A percentile compares a stretch with the other conserved stretches of the same genome.
Evolutionary conservation across 2,888 invertebrate species (phyloP).

Genomic region (Scaptomyza parva): DNA sequence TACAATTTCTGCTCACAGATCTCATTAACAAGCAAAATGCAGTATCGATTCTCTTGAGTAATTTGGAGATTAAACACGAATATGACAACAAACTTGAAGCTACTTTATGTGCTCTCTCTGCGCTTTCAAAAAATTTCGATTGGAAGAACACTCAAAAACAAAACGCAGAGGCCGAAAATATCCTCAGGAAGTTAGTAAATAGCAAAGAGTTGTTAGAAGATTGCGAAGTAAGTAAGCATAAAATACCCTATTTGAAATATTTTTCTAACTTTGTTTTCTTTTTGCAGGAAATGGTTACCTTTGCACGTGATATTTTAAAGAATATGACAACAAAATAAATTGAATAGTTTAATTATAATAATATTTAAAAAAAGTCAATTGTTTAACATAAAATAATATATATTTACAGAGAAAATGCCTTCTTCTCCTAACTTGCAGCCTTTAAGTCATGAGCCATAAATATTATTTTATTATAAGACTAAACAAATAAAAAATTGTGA

Average conservation of each 20-base stretch:
- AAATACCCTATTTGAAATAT: neutral
- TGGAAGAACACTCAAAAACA: slow-evolving; percentile 33
- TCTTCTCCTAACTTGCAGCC: neutral
- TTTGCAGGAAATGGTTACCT: slow-evolving; percentile 56
- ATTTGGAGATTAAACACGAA: slow-evolving; percentile 50
- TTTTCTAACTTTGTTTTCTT: neutral
- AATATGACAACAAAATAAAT: slow-evolving; percentile 33
- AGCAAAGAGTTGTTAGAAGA: slow-evolving; percentile 47
- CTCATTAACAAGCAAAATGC: slow-evolving; percentile 57
- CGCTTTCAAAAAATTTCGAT: slow-evolving; percentile 46
- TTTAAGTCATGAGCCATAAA: neutral
- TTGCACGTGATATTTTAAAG: slow-evolving; percentile 34
- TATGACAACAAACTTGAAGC: slow-evolving; percentile 68
- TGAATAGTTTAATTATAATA: slow-evolving; percentile 1
- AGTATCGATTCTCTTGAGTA: slow-evolving; percentile 35
- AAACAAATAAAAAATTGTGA: neutral
- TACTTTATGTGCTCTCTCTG: slow-evolving; percentile 62
- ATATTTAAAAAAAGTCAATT: neutral
- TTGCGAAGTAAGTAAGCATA: slow-evolving; percentile 48
- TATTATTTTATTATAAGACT: too few species aligned
- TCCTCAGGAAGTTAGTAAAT: slow-evolving; percentile 45
- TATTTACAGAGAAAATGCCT: neutral
- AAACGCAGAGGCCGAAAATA: slow-evolving; percentile 28
- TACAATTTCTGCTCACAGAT: slow-evolving; percentile 29
- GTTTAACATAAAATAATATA: neutral